phyloP scores from a whole-genome alignment of 2,888 invertebrate species.

The Nysson spinosus region DNA sequence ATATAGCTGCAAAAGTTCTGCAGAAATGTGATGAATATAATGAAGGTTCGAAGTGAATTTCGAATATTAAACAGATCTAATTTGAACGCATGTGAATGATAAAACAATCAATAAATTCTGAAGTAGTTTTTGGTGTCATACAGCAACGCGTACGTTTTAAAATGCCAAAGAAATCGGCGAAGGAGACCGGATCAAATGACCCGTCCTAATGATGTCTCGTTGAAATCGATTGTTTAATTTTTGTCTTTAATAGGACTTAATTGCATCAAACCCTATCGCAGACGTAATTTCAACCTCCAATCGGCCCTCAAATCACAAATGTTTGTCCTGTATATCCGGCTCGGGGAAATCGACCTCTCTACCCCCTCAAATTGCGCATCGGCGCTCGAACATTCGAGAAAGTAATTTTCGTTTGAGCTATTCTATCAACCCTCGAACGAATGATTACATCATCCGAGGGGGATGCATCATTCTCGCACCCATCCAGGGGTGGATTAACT shows the following conservation, averaged over 20 bases:
- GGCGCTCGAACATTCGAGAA: slow-evolving; percentile 56
- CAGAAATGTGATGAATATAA: no score
- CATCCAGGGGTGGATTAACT: slow-evolving; percentile 56
- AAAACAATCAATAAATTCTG: no score
- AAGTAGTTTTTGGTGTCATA: no score
- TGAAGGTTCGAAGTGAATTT: no score
- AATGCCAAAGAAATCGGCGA: not conserved
- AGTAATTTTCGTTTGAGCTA: slow-evolving; percentile 61
- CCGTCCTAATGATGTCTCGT: not conserved
- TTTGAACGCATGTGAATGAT: no score
- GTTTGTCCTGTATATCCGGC: slow-evolving; percentile 55
- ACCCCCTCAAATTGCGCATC: slow-evolving; percentile 51
- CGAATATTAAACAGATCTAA: no score
- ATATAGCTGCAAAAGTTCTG: no score
- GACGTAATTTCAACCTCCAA: slow-evolving; percentile 45
- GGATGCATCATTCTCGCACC: slow-evolving; percentile 63
- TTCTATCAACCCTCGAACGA: slow-evolving; percentile 62
- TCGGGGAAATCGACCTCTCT: slow-evolving; percentile 41
- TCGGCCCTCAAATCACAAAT: slow-evolving; percentile 52
- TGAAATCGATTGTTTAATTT: slow-evolving; percentile 26
- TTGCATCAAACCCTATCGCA: slow-evolving; percentile 17
- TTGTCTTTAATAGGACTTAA: slow-evolving; percentile 28
- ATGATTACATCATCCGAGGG: slow-evolving; percentile 66
- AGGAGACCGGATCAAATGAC: not conserved
- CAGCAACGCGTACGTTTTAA: no score